Base-by-base conservation (phyloP, 2,888 invertebrate species). In the Temnothorax rugatulus region DNA sequence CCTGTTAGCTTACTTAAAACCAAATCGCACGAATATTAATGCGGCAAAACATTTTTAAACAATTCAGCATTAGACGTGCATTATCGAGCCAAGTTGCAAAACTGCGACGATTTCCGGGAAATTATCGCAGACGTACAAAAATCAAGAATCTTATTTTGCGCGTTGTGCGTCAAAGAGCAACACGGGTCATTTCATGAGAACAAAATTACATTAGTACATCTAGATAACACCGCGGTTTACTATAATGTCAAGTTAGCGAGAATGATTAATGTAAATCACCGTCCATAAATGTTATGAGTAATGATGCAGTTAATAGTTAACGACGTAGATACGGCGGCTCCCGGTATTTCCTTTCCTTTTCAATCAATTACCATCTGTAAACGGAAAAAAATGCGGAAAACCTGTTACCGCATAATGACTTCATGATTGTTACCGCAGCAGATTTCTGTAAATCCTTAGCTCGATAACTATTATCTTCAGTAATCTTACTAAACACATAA, bases 331-430 rank as follows among this genome's bases (percentile, higher is more conserved):
- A 86, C 86, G 86, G 86, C 87, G 84, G 88, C 90, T 90, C 81
- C 90, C 81, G 77, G 89, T 89, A 87, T 90, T 89, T 88, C 87
- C 90, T 87, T 88, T 85, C 83, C 79, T 82, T 86, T 84, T 83
- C 87, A 85, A 90, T 90, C 89, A 86, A 90, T 90, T 87, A 88
- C 86, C 88, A 59, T 57, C 61, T 41, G 52, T 44, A 59, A 76
- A 59, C 34, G 59, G 61, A 25, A 81, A 90, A 90, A 86, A 87
- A 85, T 77, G 25, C 11, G 83, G 76, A 85, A 84, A 90, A 90
- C 90, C 90, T 90, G 90, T 90, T 90, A 85, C 84, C 79, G 83
- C 71, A 81, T 89, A 89, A 89, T 89, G 89, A 89, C 87, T 89
- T 83, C 54, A 84, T 85, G 88, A 89, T 89, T 89, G 88, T 88